Conservation (phyloP, 2,888 invertebrate species). For the Gerris lacustris region DNA sequence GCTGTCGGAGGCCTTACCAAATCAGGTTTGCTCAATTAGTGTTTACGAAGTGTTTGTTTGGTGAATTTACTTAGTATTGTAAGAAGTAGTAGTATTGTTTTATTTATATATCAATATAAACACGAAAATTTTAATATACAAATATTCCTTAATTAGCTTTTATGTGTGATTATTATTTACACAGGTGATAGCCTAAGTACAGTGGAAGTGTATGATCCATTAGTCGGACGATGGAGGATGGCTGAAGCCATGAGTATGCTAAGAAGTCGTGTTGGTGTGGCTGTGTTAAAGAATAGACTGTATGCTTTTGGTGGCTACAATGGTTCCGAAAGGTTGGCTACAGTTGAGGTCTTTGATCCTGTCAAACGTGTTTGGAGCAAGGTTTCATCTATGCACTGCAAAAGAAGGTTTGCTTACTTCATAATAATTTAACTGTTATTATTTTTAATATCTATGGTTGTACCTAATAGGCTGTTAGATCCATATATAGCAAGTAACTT, state of each 20-base stretch:
- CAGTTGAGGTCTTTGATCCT: conserved; percentile 75
- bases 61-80: too few relatives aligned
- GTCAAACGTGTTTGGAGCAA: conserved; percentile 57
- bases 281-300: conserved; percentile 62
- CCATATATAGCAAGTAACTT: too few relatives aligned
- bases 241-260: conserved; percentile 74
- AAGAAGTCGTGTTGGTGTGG: conserved; percentile 70
- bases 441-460: conserved; percentile 13
- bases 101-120: too few relatives aligned
- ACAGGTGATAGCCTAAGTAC: conserved; percentile 67
- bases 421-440: conserved; percentile 9
- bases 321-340: conserved; percentile 64
- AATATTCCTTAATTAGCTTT: too few relatives aligned
- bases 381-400: conserved; percentile 67
- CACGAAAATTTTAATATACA: too few relatives aligned
- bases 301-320: conserved; percentile 79
- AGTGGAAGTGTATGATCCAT: conserved; percentile 71
- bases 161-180: conserved; percentile 15
- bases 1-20: conserved; percentile 77
- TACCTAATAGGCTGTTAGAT: background rate
- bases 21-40: conserved; percentile 42
- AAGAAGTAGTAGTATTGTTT: too few relatives aligned
- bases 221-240: conserved; percentile 54
- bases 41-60: background rate
- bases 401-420: conserved; percentile 48